phyloP scores from a whole-genome alignment of 1,140 invertebrate species.

The Pachyrhynchus sulphureomaculatus region DNA sequence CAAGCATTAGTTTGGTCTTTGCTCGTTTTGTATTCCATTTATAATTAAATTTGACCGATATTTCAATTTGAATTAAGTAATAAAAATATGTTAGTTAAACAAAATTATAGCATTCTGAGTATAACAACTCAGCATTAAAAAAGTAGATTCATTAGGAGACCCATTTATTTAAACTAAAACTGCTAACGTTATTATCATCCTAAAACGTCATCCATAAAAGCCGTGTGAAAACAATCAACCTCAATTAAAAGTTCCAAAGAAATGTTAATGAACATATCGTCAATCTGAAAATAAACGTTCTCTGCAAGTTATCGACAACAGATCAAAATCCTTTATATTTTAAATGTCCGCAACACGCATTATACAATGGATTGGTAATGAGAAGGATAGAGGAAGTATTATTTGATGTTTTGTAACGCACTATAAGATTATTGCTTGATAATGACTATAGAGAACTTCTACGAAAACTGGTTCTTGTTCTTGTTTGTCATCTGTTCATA shows the following conservation, averaged over 20 bases:
- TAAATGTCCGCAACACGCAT: conserved; percentile 23
- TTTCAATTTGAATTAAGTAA: no score
- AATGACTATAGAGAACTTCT: background rate
- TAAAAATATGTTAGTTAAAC: no score
- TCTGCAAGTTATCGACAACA: conserved; percentile 14
- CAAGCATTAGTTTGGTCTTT: no score
- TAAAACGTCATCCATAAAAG: background rate
- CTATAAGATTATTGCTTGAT: background rate
- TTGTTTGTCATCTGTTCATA: no score
- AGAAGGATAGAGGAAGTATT: conserved; percentile 25
- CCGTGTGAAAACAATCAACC: conserved; percentile 23
- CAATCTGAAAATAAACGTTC: conserved; percentile 3
- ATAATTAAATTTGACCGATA: no score
- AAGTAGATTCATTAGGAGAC: no score
- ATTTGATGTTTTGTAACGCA: conserved; percentile 23
- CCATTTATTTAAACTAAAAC: no score
- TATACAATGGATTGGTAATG: conserved; percentile 21
- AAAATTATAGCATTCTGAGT: no score
- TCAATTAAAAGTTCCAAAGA: conserved; percentile 10
- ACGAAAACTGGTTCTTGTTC: no score
- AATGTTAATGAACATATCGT: conserved; percentile 20
- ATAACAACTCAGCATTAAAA: no score
- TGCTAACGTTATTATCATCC: no score
- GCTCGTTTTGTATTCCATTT: no score
- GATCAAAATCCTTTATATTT: conserved; percentile 22